A percentile compares a stretch with the other conserved stretches of the same genome.
phyloP scores from a whole-genome alignment of 2,113 vertebrate species.

The Oncorhynchus tshawytscha region DNA sequence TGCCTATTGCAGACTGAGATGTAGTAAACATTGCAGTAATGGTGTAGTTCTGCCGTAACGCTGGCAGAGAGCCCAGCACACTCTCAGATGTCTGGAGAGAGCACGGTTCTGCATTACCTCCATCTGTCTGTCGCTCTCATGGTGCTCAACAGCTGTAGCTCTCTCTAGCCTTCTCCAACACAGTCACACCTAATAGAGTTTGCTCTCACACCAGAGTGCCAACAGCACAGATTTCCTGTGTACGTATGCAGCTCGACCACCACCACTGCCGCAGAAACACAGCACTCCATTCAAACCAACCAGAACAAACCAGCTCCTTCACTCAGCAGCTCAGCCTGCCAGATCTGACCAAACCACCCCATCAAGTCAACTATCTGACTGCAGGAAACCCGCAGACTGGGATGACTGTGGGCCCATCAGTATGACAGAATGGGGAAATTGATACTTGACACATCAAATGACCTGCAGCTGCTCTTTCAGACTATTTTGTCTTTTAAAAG shows the following conservation, averaged over 20 bases:
- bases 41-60: not conserved
- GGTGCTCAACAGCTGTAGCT: not conserved
- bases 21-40: not conserved
- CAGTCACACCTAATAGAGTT: slow-evolving; percentile 7
- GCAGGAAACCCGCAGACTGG: slow-evolving; percentile 27
- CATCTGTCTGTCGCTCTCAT: not conserved
- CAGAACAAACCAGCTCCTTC: not conserved
- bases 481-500: not conserved
- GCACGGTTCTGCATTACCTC: not conserved
- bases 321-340: slow-evolving; percentile 14
- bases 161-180: not conserved
- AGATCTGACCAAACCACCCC: slow-evolving; percentile 18
- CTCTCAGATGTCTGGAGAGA: not conserved
- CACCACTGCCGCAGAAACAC: not conserved
- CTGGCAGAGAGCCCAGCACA: not conserved
- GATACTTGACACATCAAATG: slow-evolving; percentile 52
- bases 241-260: not conserved
- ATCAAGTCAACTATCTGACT: slow-evolving; percentile 21
- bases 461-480: not conserved
- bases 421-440: slow-evolving; percentile 22
- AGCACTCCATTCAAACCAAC: not conserved
- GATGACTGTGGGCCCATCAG: not conserved
- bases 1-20: not conserved
- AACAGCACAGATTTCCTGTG: not conserved
- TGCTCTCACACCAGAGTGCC: not conserved